Base-by-base conservation (phyloP, 2,113 vertebrate species). In the Morone saxatilis region DNA sequence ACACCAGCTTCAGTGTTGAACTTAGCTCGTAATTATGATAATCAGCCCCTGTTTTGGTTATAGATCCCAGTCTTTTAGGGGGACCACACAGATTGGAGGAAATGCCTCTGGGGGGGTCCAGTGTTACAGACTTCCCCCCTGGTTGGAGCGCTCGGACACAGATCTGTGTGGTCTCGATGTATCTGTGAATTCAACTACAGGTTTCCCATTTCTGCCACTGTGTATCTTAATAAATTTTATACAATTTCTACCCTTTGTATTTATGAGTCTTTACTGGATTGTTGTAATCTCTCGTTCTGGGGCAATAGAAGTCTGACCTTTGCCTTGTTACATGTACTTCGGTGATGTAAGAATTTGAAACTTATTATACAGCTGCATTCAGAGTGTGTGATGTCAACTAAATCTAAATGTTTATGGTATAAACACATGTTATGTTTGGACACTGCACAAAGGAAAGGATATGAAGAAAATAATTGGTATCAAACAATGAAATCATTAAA, bases 31-130 rank as follows among this genome's bases (percentile, higher is more conserved):
- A 59, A 80, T 45, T 65, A 47, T 43, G 56, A 59, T 81, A 76
- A 80, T 84, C 54, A 81, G 63, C 31, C 5, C 38, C 20, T 81
- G 86, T 85, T 86, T 79, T 43, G 59, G 50, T 88, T 62, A 25
- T 19, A 76, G 51, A 79, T 80, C 78, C 76, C 20, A 6, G 36
- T 45, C 40, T 36, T 66, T 62, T 63, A 17, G 25, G 61, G 50
- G 61, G 90, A 89, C 91, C 87, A 89, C 91, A 89, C 85, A 92
- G 73, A 47, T 62, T 6, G n/a, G 48, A 75, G 69, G 62, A 83
- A 83, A 57, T 41, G 41, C 47, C 68, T 79, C 36, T 8, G 9
- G 53, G 68, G 71, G 59, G 53, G 31, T 36, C 22, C 70, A 48
- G 47, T 43, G 43, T 59, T 53, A 17, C 31, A 70, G 48, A 80